phyloP scores from a whole-genome alignment of 2,888 invertebrate species.

The Drosophila conformis region DNA sequence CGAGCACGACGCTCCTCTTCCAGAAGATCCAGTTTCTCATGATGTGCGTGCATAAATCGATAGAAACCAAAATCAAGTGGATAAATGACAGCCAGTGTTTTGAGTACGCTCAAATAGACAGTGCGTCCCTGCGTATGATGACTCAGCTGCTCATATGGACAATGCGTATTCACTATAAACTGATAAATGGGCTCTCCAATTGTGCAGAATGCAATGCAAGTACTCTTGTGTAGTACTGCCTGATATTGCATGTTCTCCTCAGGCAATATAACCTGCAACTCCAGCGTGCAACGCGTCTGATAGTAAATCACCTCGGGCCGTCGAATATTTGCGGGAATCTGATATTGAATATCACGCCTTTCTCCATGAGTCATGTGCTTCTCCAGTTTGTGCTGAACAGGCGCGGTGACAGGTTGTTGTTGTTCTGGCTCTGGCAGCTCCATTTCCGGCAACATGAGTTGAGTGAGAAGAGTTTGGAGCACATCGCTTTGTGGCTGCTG shows the following conservation, averaged over 20 bases:
- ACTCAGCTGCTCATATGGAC: slow-evolving; percentile 15
- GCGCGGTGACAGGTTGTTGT: not conserved
- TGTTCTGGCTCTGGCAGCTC: not conserved
- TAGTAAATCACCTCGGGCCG: slow-evolving; percentile 20
- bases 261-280: slow-evolving; percentile 53
- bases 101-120: slow-evolving; percentile 40
- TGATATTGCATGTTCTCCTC: slow-evolving; percentile 44
- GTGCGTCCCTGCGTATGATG: slow-evolving; percentile 54
- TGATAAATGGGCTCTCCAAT: not conserved
- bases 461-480: not conserved
- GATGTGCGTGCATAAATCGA: slow-evolving; percentile 53
- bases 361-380: too few relatives aligned
- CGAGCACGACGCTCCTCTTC: slow-evolving; percentile 20
- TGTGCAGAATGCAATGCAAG: slow-evolving; percentile 41
- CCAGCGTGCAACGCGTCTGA: slow-evolving; percentile 54
- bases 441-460: not conserved
- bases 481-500: not conserved
- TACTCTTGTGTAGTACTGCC: slow-evolving; percentile 9
- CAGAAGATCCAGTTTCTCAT: slow-evolving; percentile 33
- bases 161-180: slow-evolving; percentile 12
- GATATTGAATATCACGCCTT: too few relatives aligned
- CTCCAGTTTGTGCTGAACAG: too few relatives aligned
- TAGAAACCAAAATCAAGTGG: slow-evolving; percentile 49
- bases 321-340: too few relatives aligned
- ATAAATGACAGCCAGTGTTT: slow-evolving; percentile 20